phyloP scores from a whole-genome alignment of 2,113 vertebrate genomes.

The Anser cygnoides region DNA sequence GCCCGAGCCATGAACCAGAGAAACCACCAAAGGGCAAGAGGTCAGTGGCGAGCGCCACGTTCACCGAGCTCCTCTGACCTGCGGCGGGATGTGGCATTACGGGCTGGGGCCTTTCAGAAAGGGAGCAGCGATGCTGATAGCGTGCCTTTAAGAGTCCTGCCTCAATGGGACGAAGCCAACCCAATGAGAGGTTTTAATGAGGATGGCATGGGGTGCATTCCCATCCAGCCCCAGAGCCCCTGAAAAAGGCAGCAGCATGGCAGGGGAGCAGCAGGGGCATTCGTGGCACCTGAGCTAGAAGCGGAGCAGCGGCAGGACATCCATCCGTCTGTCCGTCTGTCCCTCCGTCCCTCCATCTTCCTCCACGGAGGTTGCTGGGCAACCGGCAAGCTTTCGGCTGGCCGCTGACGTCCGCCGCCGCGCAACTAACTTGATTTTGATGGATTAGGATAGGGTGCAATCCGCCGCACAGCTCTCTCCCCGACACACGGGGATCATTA shows the following conservation, averaged over 20 bases:
- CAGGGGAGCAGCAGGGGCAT: too few species aligned
- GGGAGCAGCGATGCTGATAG: background rate
- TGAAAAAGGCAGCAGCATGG: background rate
- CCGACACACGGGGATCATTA: constrained; percentile 49
- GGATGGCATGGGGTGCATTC: background rate
- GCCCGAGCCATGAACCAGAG: background rate
- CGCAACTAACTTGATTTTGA: constrained; percentile 84
- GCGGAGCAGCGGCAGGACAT: constrained; percentile 77
- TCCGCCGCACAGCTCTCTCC: constrained; percentile 43
- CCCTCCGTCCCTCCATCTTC: background rate
- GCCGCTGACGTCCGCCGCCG: constrained; percentile 75
- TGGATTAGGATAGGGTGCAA: constrained; percentile 82
- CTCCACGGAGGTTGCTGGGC: constrained; percentile 82
- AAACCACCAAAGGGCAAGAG: background rate
- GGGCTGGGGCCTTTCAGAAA: background rate
- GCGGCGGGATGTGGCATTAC: background rate
- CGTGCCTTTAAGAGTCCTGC: background rate
- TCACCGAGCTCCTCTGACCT: background rate
- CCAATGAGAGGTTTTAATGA: background rate
- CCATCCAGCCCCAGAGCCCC: background rate
- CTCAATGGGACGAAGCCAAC: too few species aligned
- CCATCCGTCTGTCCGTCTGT: background rate
- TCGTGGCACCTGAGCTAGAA: constrained; percentile 23
- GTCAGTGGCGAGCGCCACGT: fast-evolving
- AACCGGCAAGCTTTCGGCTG: constrained; percentile 82